Evolutionary conservation across 2,113 vertebrate genomes (phyloP).

Genomic region (Brachionichthys hirsutus): DNA sequence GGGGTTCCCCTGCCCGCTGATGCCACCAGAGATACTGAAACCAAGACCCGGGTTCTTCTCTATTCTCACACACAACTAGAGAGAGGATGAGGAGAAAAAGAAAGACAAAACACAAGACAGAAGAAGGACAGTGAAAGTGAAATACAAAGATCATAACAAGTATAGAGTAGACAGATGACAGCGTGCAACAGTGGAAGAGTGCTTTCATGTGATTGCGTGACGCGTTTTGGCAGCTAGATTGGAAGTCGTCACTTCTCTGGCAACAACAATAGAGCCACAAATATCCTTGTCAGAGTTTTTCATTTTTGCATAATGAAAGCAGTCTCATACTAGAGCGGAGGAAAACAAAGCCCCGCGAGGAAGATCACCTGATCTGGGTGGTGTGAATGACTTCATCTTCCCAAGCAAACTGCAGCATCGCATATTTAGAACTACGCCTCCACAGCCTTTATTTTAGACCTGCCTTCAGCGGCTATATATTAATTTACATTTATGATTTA

Average conservation of each 20-base stretch:
- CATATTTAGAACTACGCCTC: conserved; percentile 27
- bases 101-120: conserved; percentile 23
- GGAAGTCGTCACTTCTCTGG: conserved; percentile 32
- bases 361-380: conserved; percentile 12
- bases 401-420: conserved; percentile 20
- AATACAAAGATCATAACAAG: conserved; percentile 34
- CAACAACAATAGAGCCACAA: conserved; percentile 15
- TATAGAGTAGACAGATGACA: conserved; percentile 25
- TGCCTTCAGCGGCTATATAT: neutral
- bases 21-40: conserved; percentile 99
- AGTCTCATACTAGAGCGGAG: neutral
- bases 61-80: conserved; percentile 96
- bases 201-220: conserved; percentile 21
- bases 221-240: conserved; percentile 27
- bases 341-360: conserved; percentile 1
- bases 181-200: conserved; percentile 1
- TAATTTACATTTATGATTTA: too few relatives aligned
- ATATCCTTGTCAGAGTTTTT: conserved; percentile 16
- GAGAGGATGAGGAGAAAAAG: neutral
- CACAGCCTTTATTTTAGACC: conserved; percentile 8
- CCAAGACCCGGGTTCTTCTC: conserved; percentile 99
- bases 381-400: conserved; percentile 39
- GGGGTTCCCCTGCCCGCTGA: conserved; percentile 98
- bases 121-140: conserved; percentile 40
- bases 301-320: conserved; percentile 3